Conservation (phyloP, 1,140 invertebrate genomes). For the Danaus plexippus region DNA sequence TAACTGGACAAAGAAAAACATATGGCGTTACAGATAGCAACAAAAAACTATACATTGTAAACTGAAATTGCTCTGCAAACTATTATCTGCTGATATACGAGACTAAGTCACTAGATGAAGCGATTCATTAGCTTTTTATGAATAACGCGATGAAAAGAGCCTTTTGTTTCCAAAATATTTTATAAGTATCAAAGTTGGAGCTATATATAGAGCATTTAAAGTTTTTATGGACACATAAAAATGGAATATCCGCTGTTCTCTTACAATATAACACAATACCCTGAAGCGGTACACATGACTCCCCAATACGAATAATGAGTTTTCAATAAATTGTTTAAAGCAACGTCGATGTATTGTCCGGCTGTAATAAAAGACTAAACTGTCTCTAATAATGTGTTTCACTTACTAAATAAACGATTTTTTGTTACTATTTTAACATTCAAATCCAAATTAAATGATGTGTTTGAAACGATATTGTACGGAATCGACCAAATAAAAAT, state of each 20-base stretch:
- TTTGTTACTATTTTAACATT: too few species aligned
- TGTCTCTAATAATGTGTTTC: too few species aligned
- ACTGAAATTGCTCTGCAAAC: slow-evolving; percentile 41
- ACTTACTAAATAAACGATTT: too few species aligned
- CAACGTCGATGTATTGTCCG: slow-evolving; percentile 7
- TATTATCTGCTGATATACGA: slow-evolving; percentile 25
- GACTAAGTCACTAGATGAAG: slow-evolving; percentile 18
- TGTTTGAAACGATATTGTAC: too few species aligned
- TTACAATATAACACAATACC: slow-evolving; percentile 27
- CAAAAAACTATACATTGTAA: slow-evolving; percentile 40
- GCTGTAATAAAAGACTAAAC: too few species aligned
- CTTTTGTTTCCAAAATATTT: not conserved
- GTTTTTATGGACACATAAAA: too few species aligned
- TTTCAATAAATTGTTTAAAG: slow-evolving; percentile 23
- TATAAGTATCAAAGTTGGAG: not conserved
- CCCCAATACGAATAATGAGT: slow-evolving; percentile 32
- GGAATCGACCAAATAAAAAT: too few species aligned
- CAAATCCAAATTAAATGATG: too few species aligned
- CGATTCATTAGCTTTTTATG: slow-evolving; percentile 1
- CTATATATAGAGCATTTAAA: too few species aligned
- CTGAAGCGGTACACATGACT: slow-evolving; percentile 50
- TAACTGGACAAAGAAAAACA: slow-evolving; percentile 42
- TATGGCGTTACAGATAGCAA: slow-evolving; percentile 42
- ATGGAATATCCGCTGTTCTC: not conserved
- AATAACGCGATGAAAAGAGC: not conserved